A percentile compares a stretch with the other conserved stretches of the same genome.
phyloP scores from a whole-genome alignment of 2,797 vertebrate genomes.

The Aratinga solstitialis region DNA sequence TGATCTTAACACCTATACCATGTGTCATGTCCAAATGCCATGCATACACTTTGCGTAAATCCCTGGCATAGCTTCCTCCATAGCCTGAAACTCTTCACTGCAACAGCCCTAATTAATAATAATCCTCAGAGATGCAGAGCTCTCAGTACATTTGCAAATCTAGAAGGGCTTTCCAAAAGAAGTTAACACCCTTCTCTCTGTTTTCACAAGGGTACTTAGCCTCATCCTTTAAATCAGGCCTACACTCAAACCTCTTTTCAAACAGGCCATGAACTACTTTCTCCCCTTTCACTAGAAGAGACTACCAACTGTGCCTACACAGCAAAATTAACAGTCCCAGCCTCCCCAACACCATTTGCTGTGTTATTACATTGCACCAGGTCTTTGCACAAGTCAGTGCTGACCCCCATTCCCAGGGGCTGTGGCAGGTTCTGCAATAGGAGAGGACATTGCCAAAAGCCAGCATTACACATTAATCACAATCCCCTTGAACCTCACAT shows the following conservation, averaged over 20 bases:
- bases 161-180: neutral
- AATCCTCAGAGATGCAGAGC: neutral
- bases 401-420: fast-evolving
- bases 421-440: neutral
- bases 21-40: too few species aligned
- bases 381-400: neutral
- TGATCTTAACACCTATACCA: neutral
- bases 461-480: fast-evolving
- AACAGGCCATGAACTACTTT: neutral
- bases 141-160: neutral
- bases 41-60: fast-evolving
- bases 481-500: neutral
- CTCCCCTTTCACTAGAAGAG: neutral
- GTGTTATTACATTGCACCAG: fast-evolving
- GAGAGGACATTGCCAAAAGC: neutral
- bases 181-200: neutral
- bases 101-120: neutral
- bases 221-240: neutral
- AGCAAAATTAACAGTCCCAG: neutral
- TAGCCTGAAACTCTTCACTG: neutral
- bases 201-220: neutral
- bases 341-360: too few species aligned
- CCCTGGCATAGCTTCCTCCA: neutral
- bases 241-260: neutral
- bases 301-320: too few species aligned